phyloP scores from a whole-genome alignment of 1,140 invertebrate species.

The Apocrypta bakeri region DNA sequence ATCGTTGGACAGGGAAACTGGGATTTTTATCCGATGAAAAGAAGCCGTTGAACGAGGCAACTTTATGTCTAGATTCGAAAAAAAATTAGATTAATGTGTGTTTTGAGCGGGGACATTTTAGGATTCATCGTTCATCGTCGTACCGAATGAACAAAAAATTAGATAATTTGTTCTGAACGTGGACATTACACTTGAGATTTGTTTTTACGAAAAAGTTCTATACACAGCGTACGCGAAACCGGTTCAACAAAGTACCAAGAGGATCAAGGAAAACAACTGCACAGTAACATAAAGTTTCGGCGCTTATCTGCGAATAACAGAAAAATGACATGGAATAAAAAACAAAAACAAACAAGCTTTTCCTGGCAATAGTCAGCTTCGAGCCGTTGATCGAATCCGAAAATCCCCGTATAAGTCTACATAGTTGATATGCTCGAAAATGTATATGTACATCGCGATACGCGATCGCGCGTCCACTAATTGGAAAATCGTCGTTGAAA shows the following conservation, averaged over 20 bases:
- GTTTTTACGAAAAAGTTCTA: background rate
- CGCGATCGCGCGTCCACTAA: constrained; percentile 54
- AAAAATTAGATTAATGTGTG: constrained; percentile 36
- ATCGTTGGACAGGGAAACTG: background rate
- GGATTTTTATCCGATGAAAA: constrained; percentile 25
- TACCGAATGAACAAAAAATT: too few species aligned
- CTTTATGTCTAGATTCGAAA: background rate
- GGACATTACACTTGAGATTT: too few species aligned
- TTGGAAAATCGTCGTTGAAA: constrained; percentile 51
- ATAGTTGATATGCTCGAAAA: background rate
- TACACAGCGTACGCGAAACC: too few species aligned
- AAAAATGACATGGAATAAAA: background rate
- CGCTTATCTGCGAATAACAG: background rate
- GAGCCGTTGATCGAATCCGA: too few species aligned
- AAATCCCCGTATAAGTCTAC: constrained; percentile 1
- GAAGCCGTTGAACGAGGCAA: background rate
- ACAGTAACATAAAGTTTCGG: background rate
- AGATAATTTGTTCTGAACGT: too few species aligned
- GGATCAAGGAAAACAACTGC: background rate
- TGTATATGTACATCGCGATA: constrained; percentile 41
- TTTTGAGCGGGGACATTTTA: background rate
- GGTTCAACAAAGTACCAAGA: background rate
- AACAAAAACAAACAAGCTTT: background rate
- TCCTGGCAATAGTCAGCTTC: too few species aligned
- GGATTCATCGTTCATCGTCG: background rate